Conservation (phyloP, 2,113 vertebrate species). For the Peromyscus californicus region DNA sequence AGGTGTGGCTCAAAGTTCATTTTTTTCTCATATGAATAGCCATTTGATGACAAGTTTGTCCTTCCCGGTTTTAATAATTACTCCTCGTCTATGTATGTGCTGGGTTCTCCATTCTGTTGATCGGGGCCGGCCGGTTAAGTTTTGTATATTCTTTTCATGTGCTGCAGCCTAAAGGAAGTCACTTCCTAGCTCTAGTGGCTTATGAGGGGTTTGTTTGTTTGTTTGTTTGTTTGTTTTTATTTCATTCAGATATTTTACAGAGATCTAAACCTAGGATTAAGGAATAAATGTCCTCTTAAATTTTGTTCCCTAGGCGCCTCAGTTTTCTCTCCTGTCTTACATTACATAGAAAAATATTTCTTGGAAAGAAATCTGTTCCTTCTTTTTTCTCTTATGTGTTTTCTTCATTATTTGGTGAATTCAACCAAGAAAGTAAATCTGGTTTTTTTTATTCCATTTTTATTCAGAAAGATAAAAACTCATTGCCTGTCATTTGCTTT, state of each 20-base stretch:
- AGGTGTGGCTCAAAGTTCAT: background rate
- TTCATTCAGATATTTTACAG: background rate
- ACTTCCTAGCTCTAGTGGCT: background rate
- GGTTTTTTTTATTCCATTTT: background rate
- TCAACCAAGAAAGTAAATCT: background rate
- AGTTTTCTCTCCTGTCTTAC: background rate
- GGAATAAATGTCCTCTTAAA: background rate
- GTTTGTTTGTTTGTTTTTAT: background rate
- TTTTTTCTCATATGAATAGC: background rate
- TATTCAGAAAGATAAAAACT: background rate
- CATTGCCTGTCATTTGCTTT: background rate
- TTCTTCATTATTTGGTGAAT: background rate
- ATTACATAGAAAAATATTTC: background rate
- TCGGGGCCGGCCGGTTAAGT: background rate
- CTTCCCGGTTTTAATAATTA: conserved; percentile 9
- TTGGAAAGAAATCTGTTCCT: background rate
- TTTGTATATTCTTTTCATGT: background rate
- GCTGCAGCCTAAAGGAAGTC: background rate
- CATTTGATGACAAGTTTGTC: background rate
- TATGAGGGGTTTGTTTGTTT: background rate
- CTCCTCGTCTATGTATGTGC: background rate
- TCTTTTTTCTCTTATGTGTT: background rate
- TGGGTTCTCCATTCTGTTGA: background rate
- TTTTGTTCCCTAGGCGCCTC: background rate
- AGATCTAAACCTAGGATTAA: background rate